Base-by-base conservation (phyloP, 2,113 vertebrate species). In the Myanophis thanlyinensis region DNA sequence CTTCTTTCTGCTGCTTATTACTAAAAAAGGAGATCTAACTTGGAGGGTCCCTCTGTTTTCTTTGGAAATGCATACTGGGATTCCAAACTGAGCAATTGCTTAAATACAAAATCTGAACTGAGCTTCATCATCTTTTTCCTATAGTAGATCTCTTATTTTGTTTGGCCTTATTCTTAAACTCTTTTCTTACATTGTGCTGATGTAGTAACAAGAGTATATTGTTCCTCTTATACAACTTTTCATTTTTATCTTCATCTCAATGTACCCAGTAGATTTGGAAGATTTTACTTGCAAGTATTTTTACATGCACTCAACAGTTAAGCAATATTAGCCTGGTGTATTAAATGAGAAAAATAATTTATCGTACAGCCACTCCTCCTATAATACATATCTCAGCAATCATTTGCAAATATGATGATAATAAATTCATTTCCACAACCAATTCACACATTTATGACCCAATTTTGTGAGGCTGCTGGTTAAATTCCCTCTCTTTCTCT, bases 301-400 rank as follows among this genome's bases (percentile, higher is more conserved):
- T 40, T 13, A n/a, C 0, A 30, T 27, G 1, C 1, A 12, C 30
- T 7, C 0, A 3, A 8, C 86, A 91, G 2, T 5, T 2, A 7
- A 27, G 54, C 85, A 87, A n/a, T 20, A 47, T 0, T 10, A 47
- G 4, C 27, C 0, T 40, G 0, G 62, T 4, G 52, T 52, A 3
- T 44, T 30, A 27, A 3, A 51, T 20, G 47, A 54, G 22, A n/a
- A 51, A 59, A 35, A 27, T 18, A 40, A 0, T 88, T 73, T 84
- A 53, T 46, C 20, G 3, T 30, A 85, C 2, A 5, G 51, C 59
- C n/a, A 80, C 6, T 40, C 35, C 18, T 80, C n/a, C 15, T 80
- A 40, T 9, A 80, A 35, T 15, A 35, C 20, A 6, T 40, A 80
- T 40, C 67, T 8, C 67, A 40, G 67, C 67, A 40, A 80, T 20